phyloP scores from a whole-genome alignment of 1,140 invertebrate species.

The Pseudobourletiella spinata region DNA sequence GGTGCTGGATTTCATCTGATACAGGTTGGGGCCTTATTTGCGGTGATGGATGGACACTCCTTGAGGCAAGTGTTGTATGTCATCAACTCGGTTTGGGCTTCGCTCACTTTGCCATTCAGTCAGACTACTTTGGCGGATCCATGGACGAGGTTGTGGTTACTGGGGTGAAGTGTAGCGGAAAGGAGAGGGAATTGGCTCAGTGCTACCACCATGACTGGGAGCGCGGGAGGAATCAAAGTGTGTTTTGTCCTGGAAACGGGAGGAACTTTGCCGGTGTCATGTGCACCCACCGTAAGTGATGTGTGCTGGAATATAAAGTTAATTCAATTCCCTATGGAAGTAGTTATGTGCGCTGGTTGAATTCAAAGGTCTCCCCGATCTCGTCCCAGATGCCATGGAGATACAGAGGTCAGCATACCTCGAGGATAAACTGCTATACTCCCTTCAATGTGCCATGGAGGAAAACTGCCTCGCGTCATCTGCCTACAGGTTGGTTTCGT shows the following conservation, averaged over 20 bases:
- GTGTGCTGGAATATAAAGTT: no score
- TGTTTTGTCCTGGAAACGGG: constrained; percentile 44
- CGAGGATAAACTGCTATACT: constrained; percentile 74
- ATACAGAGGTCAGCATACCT: constrained; percentile 71
- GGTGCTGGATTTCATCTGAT: no score
- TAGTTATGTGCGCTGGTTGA: no score
- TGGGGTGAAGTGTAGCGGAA: constrained; percentile 65
- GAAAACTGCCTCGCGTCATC: constrained; percentile 81
- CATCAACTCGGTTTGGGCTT: constrained; percentile 62
- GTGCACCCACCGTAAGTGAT: constrained; percentile 48
- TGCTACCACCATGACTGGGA: constrained; percentile 56
- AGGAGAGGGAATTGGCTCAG: constrained; percentile 58
- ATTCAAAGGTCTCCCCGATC: constrained; percentile 65
- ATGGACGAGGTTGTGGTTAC: constrained; percentile 50
- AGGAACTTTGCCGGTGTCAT: constrained; percentile 64
- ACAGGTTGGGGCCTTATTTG: constrained; percentile 72
- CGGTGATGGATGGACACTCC: constrained; percentile 63
- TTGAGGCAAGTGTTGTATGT: constrained; percentile 54
- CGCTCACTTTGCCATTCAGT: constrained; percentile 63
- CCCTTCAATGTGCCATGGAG: constrained; percentile 90
- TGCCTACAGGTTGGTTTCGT: constrained; percentile 57
- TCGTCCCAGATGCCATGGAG: constrained; percentile 69
- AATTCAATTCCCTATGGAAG: no score
- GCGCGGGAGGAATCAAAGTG: constrained; percentile 18
- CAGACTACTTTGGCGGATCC: constrained; percentile 59